These are phyloP conservation scores for Hypomesus transpacificus DNA, from an alignment of 2,113 vertebrate species.

Conservation along the genomic window DNA sequence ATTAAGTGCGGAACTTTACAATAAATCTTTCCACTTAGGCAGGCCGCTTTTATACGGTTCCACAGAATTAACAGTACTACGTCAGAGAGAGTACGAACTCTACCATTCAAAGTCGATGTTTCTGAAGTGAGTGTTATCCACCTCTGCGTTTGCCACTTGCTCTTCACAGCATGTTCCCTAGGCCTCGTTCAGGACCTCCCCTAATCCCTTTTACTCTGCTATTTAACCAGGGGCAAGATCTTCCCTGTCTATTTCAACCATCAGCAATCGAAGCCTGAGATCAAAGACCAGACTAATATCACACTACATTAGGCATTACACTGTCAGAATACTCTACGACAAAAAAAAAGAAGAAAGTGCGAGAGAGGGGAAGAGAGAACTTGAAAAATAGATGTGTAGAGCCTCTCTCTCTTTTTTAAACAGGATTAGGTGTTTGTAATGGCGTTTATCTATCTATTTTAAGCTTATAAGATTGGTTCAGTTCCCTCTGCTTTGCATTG, in stretches of 20 bases:
- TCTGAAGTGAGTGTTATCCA: slow-evolving; percentile 19
- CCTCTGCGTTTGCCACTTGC: slow-evolving; percentile 2
- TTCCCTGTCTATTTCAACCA: slow-evolving; percentile 29
- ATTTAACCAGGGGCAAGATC: slow-evolving; percentile 50
- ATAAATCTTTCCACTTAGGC: slow-evolving; percentile 14
- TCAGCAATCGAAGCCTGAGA: slow-evolving; percentile 44
- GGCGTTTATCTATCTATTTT: neutral
- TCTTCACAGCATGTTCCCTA: slow-evolving; percentile 24
- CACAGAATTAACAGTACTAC: no score
- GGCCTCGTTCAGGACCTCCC: slow-evolving; percentile 29
- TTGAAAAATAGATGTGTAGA: neutral
- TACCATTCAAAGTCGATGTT: neutral
- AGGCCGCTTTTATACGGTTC: slow-evolving; percentile 12
- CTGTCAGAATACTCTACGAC: neutral
- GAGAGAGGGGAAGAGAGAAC: neutral
- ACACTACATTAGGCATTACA: slow-evolving; percentile 13
- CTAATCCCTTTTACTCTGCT: slow-evolving; percentile 61
- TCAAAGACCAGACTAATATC: slow-evolving; percentile 50
- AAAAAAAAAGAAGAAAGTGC: neutral
- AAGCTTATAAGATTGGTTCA: neutral
- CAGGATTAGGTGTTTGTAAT: neutral
- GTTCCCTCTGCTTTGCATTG: neutral
- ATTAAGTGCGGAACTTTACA: neutral
- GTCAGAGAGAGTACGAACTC: neutral
- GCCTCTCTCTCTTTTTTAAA: neutral